Evolutionary conservation across 2,797 vertebrate species (phyloP), one percentile per base, ranked within the genome.

Genomic region (Prunella strophiata): DNA sequence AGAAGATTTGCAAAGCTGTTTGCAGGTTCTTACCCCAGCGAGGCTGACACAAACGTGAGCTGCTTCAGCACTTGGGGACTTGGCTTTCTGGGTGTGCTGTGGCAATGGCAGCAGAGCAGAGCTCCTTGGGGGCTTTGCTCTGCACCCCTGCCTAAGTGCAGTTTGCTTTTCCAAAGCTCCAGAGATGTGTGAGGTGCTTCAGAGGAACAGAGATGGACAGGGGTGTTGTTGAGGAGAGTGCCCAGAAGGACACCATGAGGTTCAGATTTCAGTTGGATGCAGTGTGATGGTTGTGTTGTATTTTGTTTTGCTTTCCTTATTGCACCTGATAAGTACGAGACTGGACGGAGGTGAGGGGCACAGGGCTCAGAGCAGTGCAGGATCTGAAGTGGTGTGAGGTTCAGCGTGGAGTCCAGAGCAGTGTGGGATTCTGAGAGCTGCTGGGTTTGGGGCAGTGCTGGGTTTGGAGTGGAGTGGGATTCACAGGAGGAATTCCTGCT

Each of bases 131-230:
- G 25, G 19, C 57, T 87, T 43, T 0, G 0, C 7, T n/a, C 72
- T 5, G 3, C 20, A 7, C 17, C 17, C 23, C 16, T 13, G 4
- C 0, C 0, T 2, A 6, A 8, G 1, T 22, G 73, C 15, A 36
- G 32, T 54, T 76, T 30, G 67, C 13, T 25, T 50, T 77, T 51
- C 36, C 58, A 54, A 26, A 82, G 75, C 52, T 72, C 45, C 15
- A 30, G 81, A 51, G 50, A 14, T 12, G 15, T 4, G 7, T 15
- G 3, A 21, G 43, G 9, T 62, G 47, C 72, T 83, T 72, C 38
- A 30, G 62, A 55, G 50, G 67, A 67, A 9, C 8, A 29, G 45
- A 43, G 75, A 4, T 63, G 34, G 30, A 29, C 3, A 12, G 1
- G 0, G 21, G 8, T 1, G 0, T 7, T 71, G 51, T 11, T 36